These are phyloP conservation scores for Diplodus sargus DNA, from an alignment of 2,797 vertebrate genomes.

Conservation along the genomic window DNA sequence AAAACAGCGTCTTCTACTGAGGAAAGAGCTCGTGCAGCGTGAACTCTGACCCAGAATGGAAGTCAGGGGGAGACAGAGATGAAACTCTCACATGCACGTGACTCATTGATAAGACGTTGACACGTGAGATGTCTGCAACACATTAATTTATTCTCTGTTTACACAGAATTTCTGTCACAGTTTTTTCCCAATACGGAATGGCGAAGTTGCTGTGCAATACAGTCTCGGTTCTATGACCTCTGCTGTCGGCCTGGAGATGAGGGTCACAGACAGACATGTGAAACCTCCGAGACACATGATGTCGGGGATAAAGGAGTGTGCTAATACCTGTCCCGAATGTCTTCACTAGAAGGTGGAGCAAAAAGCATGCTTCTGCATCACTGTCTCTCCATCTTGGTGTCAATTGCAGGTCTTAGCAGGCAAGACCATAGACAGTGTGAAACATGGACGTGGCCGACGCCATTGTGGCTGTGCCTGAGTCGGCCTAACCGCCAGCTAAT, in stretches of 20 bases:
- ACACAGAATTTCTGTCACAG: not conserved
- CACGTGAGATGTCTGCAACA: not conserved
- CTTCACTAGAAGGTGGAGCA: not conserved
- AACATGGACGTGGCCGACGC: no score
- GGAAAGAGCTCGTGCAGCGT: not conserved
- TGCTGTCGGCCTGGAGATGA: not conserved
- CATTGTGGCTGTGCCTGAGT: no score
- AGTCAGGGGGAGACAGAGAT: not conserved
- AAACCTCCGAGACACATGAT: not conserved
- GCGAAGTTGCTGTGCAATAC: not conserved
- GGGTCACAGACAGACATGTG: conserved; percentile 1
- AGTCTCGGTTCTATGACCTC: not conserved
- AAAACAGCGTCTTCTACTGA: conserved; percentile 14
- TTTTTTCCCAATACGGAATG: not conserved
- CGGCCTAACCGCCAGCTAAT: no score
- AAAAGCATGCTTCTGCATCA: not conserved
- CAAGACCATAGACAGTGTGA: no score
- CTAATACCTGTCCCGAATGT: not conserved
- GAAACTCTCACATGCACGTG: not conserved
- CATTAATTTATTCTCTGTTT: not conserved
- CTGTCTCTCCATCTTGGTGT: not conserved
- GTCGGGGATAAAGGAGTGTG: conserved; percentile 2
- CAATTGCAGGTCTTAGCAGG: not conserved
- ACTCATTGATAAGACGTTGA: not conserved
- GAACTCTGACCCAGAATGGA: conserved; percentile 46